Conservation (phyloP, 2,888 invertebrate species). For the Lomographa bimaculata region DNA sequence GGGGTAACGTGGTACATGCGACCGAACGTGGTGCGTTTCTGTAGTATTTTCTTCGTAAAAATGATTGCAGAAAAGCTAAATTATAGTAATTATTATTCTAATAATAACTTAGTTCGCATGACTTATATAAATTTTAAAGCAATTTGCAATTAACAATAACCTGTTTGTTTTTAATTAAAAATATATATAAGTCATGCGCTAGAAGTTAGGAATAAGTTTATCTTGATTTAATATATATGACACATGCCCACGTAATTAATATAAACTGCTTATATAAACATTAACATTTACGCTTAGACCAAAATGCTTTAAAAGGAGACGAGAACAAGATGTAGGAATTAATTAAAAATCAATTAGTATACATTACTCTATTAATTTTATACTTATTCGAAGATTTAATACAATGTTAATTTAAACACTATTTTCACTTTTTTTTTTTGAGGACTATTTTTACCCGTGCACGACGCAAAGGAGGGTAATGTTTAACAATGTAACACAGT, state of each 20-base stretch:
- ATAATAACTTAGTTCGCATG: conserved; percentile 38
- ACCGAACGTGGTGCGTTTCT: conserved; percentile 59
- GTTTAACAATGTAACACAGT: too few species aligned
- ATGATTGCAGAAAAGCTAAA: conserved; percentile 76
- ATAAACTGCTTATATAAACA: not conserved
- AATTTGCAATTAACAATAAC: not conserved
- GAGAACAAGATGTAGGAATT: too few species aligned
- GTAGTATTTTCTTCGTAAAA: conserved; percentile 70
- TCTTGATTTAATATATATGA: conserved; percentile 25
- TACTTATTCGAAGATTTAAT: too few species aligned
- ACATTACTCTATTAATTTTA: too few species aligned
- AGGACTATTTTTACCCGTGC: too few species aligned
- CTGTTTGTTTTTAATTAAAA: not conserved
- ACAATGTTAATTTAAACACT: too few species aligned
- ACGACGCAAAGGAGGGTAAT: too few species aligned
- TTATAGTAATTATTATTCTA: conserved; percentile 58
- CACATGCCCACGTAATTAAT: conserved; percentile 16
- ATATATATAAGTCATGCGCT: conserved; percentile 38
- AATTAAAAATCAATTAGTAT: too few species aligned
- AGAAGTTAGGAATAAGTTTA: conserved; percentile 47
- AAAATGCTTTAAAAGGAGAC: too few species aligned
- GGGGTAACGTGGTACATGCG: conserved; percentile 35
- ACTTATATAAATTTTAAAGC: conserved; percentile 28
- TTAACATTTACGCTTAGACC: too few species aligned
- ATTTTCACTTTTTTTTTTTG: too few species aligned